Conservation (phyloP, 2,888 invertebrate genomes). For the Nineta flava region DNA sequence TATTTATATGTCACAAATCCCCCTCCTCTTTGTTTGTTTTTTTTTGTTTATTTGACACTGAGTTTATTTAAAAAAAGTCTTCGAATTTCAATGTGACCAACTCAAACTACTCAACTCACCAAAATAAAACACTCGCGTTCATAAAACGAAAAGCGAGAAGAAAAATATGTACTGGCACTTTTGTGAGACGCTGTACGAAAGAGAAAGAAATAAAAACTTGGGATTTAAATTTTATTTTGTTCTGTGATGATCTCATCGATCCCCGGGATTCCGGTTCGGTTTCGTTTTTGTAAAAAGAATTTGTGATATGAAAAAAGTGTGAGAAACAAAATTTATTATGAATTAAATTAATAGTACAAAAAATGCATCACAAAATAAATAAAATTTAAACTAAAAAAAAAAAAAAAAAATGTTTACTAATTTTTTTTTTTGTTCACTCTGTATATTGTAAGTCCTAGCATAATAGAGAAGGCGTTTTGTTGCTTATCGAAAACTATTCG, state of each 20-base stretch:
- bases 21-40: not conserved
- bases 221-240: slow-evolving; percentile 3
- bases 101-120: not conserved
- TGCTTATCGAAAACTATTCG: not conserved
- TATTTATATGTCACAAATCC: not conserved
- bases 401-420: not conserved
- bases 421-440: not conserved
- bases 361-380: slow-evolving; percentile 5
- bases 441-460: not conserved
- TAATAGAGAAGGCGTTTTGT: not conserved
- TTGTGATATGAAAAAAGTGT: not conserved
- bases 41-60: no score
- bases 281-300: no score
- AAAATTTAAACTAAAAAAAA: slow-evolving; percentile 3
- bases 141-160: not conserved
- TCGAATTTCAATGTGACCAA: not conserved
- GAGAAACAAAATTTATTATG: not conserved
- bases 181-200: not conserved
- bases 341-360: not conserved
- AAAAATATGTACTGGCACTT: not conserved
- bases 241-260: slow-evolving; percentile 3
- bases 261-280: no score
- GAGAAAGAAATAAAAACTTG: no score
- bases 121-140: not conserved
- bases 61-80: no score